Evolutionary conservation across 2,888 invertebrate species (phyloP).

Genomic region (Morpho deidamia): DNA sequence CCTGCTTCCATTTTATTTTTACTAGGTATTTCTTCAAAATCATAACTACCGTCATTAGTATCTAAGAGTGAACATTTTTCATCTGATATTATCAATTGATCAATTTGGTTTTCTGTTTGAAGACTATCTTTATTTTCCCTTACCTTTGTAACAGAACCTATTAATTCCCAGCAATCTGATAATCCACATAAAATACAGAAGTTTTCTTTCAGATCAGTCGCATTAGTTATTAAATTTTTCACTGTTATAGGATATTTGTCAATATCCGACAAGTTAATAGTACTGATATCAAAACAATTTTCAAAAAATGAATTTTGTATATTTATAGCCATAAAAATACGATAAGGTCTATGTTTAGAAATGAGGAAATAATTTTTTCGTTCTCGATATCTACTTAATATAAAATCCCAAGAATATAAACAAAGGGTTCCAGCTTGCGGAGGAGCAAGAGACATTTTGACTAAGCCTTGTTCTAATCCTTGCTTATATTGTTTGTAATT

Average conservation of each 20-base stretch:
- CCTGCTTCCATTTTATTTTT: not conserved
- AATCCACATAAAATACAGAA: constrained; percentile 65
- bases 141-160: constrained; percentile 56
- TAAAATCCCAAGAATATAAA: constrained; percentile 56
- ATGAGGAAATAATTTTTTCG: constrained; percentile 57
- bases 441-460: constrained; percentile 41
- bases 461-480: constrained; percentile 35
- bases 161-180: constrained; percentile 60
- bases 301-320: constrained; percentile 40
- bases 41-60: not conserved
- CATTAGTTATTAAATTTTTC: constrained; percentile 55
- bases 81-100: not conserved
- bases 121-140: constrained; percentile 3
- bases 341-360: constrained; percentile 44
- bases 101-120: constrained; percentile 2
- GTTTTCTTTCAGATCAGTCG: constrained; percentile 46
- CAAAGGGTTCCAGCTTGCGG: constrained; percentile 48
- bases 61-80: not conserved
- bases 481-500: constrained; percentile 56
- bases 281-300: constrained; percentile 54
- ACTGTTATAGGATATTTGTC: constrained; percentile 55
- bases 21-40: not conserved
- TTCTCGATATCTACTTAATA: constrained; percentile 53
- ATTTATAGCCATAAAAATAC: constrained; percentile 59
- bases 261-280: constrained; percentile 50